These are phyloP conservation scores for Hiodon tergisus DNA, from an alignment of 2,113 vertebrate species.

Conservation along the genomic window DNA sequence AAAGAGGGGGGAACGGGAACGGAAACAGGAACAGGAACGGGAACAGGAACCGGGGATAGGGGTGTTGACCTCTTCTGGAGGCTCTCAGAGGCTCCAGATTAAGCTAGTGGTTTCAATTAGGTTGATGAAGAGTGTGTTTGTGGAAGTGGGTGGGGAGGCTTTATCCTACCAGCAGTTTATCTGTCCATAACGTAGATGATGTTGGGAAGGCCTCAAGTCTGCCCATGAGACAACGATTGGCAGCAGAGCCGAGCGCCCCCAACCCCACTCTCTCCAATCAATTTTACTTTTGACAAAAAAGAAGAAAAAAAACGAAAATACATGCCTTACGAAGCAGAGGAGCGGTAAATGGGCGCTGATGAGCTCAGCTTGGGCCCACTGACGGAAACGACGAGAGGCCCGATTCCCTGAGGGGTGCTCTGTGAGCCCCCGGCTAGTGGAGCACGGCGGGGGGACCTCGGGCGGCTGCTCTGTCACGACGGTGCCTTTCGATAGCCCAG, in stretches of 20 bases:
- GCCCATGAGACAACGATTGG: background rate
- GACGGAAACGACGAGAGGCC: background rate
- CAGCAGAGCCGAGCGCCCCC: background rate
- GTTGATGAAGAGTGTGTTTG: slow-evolving; percentile 26
- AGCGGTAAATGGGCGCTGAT: slow-evolving; percentile 3
- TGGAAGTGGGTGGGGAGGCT: background rate
- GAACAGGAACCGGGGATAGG: too few relatives aligned
- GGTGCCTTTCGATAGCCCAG: slow-evolving; percentile 1
- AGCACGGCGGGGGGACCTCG: background rate
- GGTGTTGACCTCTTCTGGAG: too few relatives aligned
- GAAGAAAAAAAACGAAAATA: background rate
- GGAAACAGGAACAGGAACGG: too few relatives aligned
- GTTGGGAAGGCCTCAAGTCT: too few relatives aligned
- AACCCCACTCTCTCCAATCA: background rate
- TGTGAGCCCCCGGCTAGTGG: slow-evolving; percentile 5
- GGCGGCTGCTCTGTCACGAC: slow-evolving; percentile 4
- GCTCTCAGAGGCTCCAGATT: background rate
- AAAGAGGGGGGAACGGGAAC: background rate
- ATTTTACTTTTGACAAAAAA: slow-evolving; percentile 3
- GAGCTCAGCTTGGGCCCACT: background rate
- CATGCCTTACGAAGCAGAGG: background rate
- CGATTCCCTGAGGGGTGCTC: background rate
- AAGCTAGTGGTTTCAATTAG: slow-evolving; percentile 22
- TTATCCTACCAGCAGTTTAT: slow-evolving; percentile 30
- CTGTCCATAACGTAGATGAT: slow-evolving; percentile 43